Base-by-base conservation (phyloP, 2,113 vertebrate species). In the Perognathus longimembris region DNA sequence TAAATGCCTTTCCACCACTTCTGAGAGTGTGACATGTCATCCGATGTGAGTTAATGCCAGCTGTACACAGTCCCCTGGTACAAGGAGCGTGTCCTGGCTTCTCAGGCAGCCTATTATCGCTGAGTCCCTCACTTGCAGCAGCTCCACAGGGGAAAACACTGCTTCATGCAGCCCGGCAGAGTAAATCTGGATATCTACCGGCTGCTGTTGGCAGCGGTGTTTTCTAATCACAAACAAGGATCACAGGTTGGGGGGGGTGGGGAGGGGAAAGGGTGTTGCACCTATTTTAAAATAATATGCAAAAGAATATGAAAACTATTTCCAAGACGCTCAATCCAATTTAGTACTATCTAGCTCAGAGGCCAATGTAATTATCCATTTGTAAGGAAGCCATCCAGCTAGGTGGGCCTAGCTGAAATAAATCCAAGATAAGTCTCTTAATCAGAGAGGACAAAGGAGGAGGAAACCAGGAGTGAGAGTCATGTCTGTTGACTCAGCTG, bases 21-120 rank as follows among this genome's bases (percentile, higher is more conserved):
- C 92, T 71, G 92, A 89, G 94, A 97, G 76, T 96, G 94, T 96
- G 97, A 97, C 97, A 98, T 97, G 96, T 98, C 97, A 94, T 98
- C 97, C 94, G 95, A 96, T 97, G 94, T 96, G 95, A 95, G 94
- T 96, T 97, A 97, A 97, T 96, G 97, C 94, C 93, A 97, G 97
- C 93, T 90, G 92, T 89, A 94, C 92, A 83, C 1, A 1, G 88
- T 97, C 96, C 95, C 96, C 93, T 95, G 96, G 93, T 89, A 95
- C 70, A 50, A 95, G 66, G 83, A 96, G 93, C 70, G 28, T 98
- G 97, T 97, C 93, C 95, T 92, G 96, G 94, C 94, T 97, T 97
- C 96, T 96, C 75, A 98, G 95, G 26, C 88, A 93, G 61, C 86
- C 88, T 95, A 93, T 97, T 97, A 96, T 93, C 93, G 88, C 93